Base-by-base conservation (phyloP, 2,888 invertebrate species). In the Diadegma fenestrale region DNA sequence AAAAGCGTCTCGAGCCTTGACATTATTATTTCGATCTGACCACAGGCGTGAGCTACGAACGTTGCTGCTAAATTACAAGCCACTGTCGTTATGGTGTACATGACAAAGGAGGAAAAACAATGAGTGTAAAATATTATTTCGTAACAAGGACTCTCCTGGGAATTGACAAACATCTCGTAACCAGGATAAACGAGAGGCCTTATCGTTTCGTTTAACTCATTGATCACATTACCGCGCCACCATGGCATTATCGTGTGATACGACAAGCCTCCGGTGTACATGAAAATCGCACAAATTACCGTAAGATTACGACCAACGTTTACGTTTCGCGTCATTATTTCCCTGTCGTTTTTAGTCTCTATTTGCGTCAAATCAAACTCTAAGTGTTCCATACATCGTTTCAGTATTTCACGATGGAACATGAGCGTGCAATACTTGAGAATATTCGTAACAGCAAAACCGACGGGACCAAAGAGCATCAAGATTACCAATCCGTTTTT, bases 21-120 rank as follows among this genome's bases (percentile, higher is more conserved):
- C 33, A 78, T 84, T 8, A 86, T 77, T 33, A 91, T 86, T 37
- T 89, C 66, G 0, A 89, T 64, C 41, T 89, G 90, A 5, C 89
- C 89, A 41, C 88, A 88, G 2, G 86, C 82, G 69, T 91, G 91
- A 0, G 83, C 87, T 4, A 89, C 90, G 4, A 90, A 88, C 17
- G 85, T 72, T 0, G 88, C 88, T 0, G 89, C 86, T 0, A 90
- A 54, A 64, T 88, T 86, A 71, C 88, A 91, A 0, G 80, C 82
- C 0, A 85, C 87, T 2, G 85, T 81, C 6, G 86, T 87, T 5
- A 89, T 79, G 3, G 85, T 87, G 58, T 86, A 86, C 12, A 73
- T 63, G 17, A 88, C 43, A 7, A 81, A 69, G 0, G 82, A 86
- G 30, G 68, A 82, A 8, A 89, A 19, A 43, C 84, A 87, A 12